phyloP scores from a whole-genome alignment of 1,140 invertebrate genomes.

The Panagrolaimus sp. region DNA sequence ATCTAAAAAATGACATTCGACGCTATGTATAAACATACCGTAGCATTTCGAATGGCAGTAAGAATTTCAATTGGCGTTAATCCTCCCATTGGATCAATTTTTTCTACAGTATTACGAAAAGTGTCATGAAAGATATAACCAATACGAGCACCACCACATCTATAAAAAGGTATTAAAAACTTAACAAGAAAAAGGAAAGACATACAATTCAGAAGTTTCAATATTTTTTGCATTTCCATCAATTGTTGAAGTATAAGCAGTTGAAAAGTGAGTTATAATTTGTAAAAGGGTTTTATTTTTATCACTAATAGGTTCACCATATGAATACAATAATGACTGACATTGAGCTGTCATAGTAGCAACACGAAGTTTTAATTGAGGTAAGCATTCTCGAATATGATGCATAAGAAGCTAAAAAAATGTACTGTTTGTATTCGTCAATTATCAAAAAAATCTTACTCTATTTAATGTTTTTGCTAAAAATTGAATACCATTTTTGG shows the following conservation, averaged over 20 bases:
- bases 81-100: constrained; percentile 84
- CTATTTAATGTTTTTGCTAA: constrained; percentile 93
- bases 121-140: constrained; percentile 99
- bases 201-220: constrained; percentile 82
- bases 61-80: constrained; percentile 88
- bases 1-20: neutral
- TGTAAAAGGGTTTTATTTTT: constrained; percentile 85
- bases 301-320: constrained; percentile 84
- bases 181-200: constrained; percentile 12
- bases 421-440: constrained; percentile 19
- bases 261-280: constrained; percentile 98
- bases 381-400: constrained; percentile 94
- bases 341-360: constrained; percentile 96
- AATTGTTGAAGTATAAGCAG: constrained; percentile 92
- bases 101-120: constrained; percentile 83
- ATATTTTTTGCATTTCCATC: constrained; percentile 94
- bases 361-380: constrained; percentile 92
- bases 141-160: constrained; percentile 93
- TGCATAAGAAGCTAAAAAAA: constrained; percentile 86
- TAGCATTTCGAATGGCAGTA: constrained; percentile 95
- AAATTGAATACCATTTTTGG: constrained; percentile 90
- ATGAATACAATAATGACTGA: constrained; percentile 85
- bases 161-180: constrained; percentile 36
- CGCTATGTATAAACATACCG: constrained; percentile 60
- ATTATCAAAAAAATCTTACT: constrained; percentile 56